Evolutionary conservation across 92 coral and sea anemone species (phyloP).

Genomic region (Porites rus): DNA sequence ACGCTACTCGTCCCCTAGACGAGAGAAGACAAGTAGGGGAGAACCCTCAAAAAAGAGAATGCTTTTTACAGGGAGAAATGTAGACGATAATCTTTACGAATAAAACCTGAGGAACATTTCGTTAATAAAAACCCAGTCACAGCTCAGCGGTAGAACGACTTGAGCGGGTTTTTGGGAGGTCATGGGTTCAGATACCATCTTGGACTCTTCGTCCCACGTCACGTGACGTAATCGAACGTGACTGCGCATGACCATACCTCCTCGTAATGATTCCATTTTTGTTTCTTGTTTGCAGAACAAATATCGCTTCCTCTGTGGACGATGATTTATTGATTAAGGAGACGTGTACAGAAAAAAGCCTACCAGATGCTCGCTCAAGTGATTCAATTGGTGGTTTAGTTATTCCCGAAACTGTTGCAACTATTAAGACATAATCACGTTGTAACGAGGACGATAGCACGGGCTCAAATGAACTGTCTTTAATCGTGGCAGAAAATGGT

Average conservation of each 20-base stretch:
- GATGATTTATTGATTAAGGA: not conserved
- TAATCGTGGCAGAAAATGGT: not conserved
- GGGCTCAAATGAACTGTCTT: not conserved
- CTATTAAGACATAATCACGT: not conserved
- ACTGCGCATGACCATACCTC: no score
- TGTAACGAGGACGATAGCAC: not conserved
- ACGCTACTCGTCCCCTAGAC: no score
- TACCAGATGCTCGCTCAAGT: not conserved
- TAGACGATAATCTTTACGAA: no score
- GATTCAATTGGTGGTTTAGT: not conserved
- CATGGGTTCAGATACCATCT: no score
- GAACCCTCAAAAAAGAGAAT: no score
- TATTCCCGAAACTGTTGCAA: conserved; percentile 8
- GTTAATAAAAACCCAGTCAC: not conserved
- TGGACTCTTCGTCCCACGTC: no score
- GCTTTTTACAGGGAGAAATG: no score
- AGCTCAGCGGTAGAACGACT: no score
- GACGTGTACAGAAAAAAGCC: not conserved
- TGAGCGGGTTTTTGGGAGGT: no score
- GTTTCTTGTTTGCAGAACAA: conserved; percentile 7
- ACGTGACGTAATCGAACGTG: no score
- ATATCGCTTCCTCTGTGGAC: not conserved
- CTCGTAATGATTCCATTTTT: not conserved
- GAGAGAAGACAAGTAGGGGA: no score
- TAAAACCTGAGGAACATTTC: not conserved